phyloP scores from a whole-genome alignment of 64 coral and sea anemone genomes.

The Hydrozoanthus tunicans region DNA sequence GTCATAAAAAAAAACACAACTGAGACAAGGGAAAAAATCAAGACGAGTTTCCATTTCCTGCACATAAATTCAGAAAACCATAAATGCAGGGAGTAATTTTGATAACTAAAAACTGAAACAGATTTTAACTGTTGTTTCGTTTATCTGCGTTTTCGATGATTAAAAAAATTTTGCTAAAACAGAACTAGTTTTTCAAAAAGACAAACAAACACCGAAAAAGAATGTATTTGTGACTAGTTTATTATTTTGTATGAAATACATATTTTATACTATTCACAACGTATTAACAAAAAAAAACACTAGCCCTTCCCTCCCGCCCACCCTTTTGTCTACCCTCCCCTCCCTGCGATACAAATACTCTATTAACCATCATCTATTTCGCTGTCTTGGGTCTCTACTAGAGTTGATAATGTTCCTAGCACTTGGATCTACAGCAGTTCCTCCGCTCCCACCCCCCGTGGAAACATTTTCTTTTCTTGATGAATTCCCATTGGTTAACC shows the following conservation, averaged over 20 bases:
- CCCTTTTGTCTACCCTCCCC: neutral
- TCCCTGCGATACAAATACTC: neutral
- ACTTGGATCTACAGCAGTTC: constrained; percentile 46
- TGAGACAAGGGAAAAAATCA: too few relatives aligned
- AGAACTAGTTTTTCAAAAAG: neutral
- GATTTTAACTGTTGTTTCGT: too few relatives aligned
- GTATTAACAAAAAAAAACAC: neutral
- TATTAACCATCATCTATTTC: constrained; percentile 54
- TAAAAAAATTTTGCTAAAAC: neutral
- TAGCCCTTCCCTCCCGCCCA: neutral
- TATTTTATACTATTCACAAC: constrained; percentile 26
- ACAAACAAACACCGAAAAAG: too few relatives aligned
- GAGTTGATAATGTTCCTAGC: constrained; percentile 89
- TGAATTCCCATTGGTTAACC: constrained; percentile 47
- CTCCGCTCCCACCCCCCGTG: constrained; percentile 57
- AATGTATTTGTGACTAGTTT: neutral
- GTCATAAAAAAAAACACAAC: too few relatives aligned
- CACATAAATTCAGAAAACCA: too few relatives aligned
- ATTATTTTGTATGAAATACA: constrained; percentile 47
- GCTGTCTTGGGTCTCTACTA: constrained; percentile 82
- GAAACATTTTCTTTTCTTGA: constrained; percentile 56
- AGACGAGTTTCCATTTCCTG: too few relatives aligned
- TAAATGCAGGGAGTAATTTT: too few relatives aligned
- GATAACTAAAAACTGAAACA: too few relatives aligned
- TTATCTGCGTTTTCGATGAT: too few relatives aligned